These are phyloP conservation scores for Byasa hedistus DNA, from an alignment of 2,888 invertebrate species.

Conservation along the genomic window DNA sequence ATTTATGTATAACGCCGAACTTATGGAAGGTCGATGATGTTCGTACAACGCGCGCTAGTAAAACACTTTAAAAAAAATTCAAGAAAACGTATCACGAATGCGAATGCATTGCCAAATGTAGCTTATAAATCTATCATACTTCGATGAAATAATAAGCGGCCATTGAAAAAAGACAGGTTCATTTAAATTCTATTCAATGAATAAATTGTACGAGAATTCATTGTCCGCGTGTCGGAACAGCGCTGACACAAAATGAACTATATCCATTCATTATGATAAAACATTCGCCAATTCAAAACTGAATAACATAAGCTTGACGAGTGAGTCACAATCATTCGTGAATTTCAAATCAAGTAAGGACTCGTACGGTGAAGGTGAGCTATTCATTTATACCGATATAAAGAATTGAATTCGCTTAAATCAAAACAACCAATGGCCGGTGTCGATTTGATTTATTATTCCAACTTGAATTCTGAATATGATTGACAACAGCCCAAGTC, in stretches of 20 bases:
- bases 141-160: constrained; percentile 1
- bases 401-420: constrained; percentile 11
- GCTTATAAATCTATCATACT: not conserved
- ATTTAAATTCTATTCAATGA: constrained; percentile 1
- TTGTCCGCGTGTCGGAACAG: not conserved
- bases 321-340: constrained; percentile 17
- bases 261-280: constrained; percentile 26
- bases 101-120: not conserved
- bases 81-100: not conserved
- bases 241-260: constrained; percentile 14
- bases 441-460: constrained; percentile 15
- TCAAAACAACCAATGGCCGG: constrained; percentile 14
- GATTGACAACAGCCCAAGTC: not conserved
- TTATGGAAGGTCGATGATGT: no score
- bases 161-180: not conserved
- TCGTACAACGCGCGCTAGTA: no score
- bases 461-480: not conserved
- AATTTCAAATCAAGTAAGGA: constrained; percentile 11
- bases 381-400: constrained; percentile 20
- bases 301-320: not conserved
- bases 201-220: not conserved
- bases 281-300: constrained; percentile 10
- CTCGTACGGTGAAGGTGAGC: not conserved
- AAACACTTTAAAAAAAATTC: no score
- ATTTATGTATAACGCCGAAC: no score